Base-by-base conservation (phyloP, 2,888 invertebrate genomes). In the Caenorhabditis zanzibari region DNA sequence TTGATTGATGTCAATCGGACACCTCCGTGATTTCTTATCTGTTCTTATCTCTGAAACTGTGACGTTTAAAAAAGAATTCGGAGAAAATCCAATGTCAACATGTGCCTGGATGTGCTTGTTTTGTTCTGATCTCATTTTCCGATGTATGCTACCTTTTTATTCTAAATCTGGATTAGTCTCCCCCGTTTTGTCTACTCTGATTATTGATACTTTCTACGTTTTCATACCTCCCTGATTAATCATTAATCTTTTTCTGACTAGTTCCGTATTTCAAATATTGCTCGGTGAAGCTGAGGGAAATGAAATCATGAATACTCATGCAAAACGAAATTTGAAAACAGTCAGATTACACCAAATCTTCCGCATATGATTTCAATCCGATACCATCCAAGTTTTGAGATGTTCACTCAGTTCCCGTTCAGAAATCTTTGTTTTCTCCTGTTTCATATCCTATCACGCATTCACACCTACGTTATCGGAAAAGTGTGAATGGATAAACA, bases 1-100 rank as follows among this genome's bases (percentile, higher is more conserved):
- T 64, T 35, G 49, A 66, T 47, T 64, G 41, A 47, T 47, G 38
- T 41, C 61, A 61, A 61, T 64, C 47, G 28, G 47, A 47, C 66
- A 66, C 66, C 66, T 66, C 66, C 49, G 28, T 52, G 49, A 49
- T 49, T 66, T 66, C n/a, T 66, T 24, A 64, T 64, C 47, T 56
- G 28, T 44, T 28, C 64, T 64, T 66, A 49, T 52, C 28, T 64
- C 28, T 66, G 66, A 35, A 66, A 66, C 49, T 52, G 49, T 66
- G 66, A 66, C 66, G 66, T 35, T 66, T n/a, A n/a, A n/a, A 63
- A 41, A 14, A 41, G 26, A 38, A 19, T 59, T 19, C 32, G 16
- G 22, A 12, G 19, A 38, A 47, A 63, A 26, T 28, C 47, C 63
- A 44, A 47, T 63, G 63, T 63, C 47, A 66, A 66, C 47, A 66